These are phyloP conservation scores for Microdon myrmicae DNA, from an alignment of 2,888 invertebrate species.

Conservation along the genomic window DNA sequence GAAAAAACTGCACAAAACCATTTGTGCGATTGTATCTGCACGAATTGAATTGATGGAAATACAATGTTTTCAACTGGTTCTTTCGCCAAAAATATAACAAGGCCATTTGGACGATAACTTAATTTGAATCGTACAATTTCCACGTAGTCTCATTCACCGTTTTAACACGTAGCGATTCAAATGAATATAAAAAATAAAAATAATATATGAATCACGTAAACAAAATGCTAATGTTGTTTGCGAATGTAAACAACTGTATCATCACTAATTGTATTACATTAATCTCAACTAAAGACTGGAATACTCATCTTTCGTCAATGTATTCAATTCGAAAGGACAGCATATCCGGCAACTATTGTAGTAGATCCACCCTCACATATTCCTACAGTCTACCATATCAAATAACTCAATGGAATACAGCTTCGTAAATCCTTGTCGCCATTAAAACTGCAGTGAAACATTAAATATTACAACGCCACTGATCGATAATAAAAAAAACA, in stretches of 20 bases:
- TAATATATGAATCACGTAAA: too few species aligned
- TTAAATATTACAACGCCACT: background rate
- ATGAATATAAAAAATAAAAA: too few species aligned
- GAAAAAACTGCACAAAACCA: conserved; percentile 11
- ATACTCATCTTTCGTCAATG: conserved; percentile 23
- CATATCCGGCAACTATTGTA: background rate
- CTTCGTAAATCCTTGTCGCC: background rate
- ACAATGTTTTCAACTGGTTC: too few species aligned
- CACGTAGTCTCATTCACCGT: background rate
- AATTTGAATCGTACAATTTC: background rate
- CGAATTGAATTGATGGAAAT: conserved; percentile 1
- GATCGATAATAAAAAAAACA: conserved; percentile 14
- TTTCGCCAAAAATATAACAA: too few species aligned
- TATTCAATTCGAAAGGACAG: conserved; percentile 2
- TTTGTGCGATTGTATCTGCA: background rate
- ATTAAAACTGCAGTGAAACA: background rate
- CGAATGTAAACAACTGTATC: background rate
- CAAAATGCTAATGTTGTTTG: too few species aligned
- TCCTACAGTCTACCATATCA: conserved; percentile 3
- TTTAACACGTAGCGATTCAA: background rate
- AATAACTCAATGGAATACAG: conserved; percentile 8
- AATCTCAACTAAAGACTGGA: conserved; percentile 38
- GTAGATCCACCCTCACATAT: background rate
- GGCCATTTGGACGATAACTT: conserved; percentile 1
- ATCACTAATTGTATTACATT: conserved; percentile 10